A percentile compares a stretch with the other conserved stretches of the same genome.
These are phyloP conservation scores for Pangasius sanitwongsei DNA, from an alignment of 2,797 vertebrate species.

Conservation along the genomic window DNA sequence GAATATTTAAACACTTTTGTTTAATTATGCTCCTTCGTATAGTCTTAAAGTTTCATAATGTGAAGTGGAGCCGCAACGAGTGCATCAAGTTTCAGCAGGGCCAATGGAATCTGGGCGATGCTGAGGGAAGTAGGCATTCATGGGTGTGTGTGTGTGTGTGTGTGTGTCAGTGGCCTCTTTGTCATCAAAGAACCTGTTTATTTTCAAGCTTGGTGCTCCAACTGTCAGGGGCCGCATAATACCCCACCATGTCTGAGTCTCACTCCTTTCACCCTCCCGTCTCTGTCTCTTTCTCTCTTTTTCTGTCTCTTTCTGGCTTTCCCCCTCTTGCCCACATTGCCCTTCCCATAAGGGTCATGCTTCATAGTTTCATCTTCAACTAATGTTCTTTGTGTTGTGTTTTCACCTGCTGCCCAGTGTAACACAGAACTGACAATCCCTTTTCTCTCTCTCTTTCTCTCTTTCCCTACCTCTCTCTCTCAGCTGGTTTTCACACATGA, in stretches of 20 bases:
- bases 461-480: constrained; percentile 65
- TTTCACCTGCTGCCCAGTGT: constrained; percentile 52
- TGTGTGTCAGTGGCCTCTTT: constrained; percentile 73
- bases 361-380: constrained; percentile 53
- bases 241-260: constrained; percentile 60
- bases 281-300: constrained; percentile 25
- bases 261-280: constrained; percentile 53
- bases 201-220: constrained; percentile 79
- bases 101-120: constrained; percentile 25
- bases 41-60: constrained; percentile 2
- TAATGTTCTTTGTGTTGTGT: constrained; percentile 53
- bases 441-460: constrained; percentile 52
- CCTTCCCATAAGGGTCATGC: constrained; percentile 49
- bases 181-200: constrained; percentile 82
- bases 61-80: neutral
- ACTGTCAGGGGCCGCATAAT: constrained; percentile 70
- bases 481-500: constrained; percentile 80
- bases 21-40: neutral
- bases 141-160: neutral
- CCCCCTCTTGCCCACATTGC: constrained; percentile 24
- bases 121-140: constrained; percentile 6
- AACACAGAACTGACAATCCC: constrained; percentile 62
- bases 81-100: constrained; percentile 9
- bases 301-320: constrained; percentile 41
- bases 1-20: neutral